Percentiles rank a stretch among this genome's conserved stretches.
Evolutionary conservation across 2,797 vertebrate species (phyloP).

Genomic region (Hemitrygon akajei): DNA sequence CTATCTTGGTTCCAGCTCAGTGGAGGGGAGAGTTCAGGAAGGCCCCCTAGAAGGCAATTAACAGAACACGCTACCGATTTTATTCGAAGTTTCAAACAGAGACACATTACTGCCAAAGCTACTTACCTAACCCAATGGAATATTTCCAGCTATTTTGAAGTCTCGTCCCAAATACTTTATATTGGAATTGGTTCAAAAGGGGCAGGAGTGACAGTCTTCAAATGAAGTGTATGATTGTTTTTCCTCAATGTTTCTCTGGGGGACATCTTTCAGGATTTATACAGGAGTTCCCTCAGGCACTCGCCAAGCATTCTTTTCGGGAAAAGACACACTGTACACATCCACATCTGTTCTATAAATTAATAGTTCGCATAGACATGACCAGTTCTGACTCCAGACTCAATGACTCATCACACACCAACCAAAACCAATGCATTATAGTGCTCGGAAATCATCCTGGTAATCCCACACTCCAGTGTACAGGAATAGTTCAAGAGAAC

Average conservation of each 20-base stretch:
- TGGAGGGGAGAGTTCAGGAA: no score
- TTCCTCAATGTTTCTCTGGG: neutral
- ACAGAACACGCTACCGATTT: neutral
- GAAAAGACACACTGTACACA: neutral
- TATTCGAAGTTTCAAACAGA: no score
- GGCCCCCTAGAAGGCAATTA: neutral
- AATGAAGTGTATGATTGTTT: neutral
- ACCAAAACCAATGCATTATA: neutral
- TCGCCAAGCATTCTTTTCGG: neutral
- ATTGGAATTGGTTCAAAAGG: neutral
- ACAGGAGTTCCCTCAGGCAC: conserved; percentile 10
- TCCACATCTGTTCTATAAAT: neutral
- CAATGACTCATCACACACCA: conserved; percentile 8
- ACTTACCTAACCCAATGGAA: neutral
- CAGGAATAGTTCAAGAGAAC: no score
- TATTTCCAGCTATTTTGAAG: conserved; percentile 6
- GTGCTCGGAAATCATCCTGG: neutral
- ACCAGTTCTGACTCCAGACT: neutral
- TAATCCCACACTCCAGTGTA: no score
- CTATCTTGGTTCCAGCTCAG: neutral
- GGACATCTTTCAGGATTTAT: neutral
- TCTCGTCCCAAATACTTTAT: neutral
- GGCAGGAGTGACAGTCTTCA: neutral
- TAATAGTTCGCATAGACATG: neutral
- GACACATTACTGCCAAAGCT: neutral